These are phyloP conservation scores for Cryptotis parvus DNA, from an alignment of 2,113 vertebrate species.

Conservation along the genomic window DNA sequence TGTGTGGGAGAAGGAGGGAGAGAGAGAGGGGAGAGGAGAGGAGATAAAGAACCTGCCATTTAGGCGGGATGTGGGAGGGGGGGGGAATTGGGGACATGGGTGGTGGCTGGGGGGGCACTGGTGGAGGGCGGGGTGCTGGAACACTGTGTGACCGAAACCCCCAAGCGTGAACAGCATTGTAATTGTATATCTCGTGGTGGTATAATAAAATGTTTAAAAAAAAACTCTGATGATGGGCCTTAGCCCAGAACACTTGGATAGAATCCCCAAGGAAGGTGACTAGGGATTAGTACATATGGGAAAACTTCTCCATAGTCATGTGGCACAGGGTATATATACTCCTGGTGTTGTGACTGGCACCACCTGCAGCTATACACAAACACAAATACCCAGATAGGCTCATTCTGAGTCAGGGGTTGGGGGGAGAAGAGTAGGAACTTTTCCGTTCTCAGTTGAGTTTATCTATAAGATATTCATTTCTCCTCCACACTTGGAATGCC, in stretches of 20 bases:
- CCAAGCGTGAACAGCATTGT: too few relatives aligned
- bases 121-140: too few relatives aligned
- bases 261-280: background rate
- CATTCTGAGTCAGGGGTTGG: background rate
- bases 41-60: too few relatives aligned
- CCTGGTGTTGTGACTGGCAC: background rate
- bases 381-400: background rate
- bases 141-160: too few relatives aligned
- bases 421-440: background rate
- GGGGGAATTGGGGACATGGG: too few relatives aligned
- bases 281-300: background rate
- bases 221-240: too few relatives aligned
- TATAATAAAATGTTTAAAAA: too few relatives aligned
- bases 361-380: background rate
- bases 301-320: background rate
- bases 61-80: too few relatives aligned
- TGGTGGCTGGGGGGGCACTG: too few relatives aligned
- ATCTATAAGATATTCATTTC: background rate
- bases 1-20: too few relatives aligned
- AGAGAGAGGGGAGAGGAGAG: too few relatives aligned
- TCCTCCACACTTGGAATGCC: background rate
- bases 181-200: too few relatives aligned
- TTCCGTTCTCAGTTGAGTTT: background rate
- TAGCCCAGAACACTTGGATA: background rate
- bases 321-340: background rate